Percentiles rank a stretch among this genome's conserved stretches.
phyloP scores from a whole-genome alignment of 92 coral and sea anemone species.

The Heteractis magnifica region DNA sequence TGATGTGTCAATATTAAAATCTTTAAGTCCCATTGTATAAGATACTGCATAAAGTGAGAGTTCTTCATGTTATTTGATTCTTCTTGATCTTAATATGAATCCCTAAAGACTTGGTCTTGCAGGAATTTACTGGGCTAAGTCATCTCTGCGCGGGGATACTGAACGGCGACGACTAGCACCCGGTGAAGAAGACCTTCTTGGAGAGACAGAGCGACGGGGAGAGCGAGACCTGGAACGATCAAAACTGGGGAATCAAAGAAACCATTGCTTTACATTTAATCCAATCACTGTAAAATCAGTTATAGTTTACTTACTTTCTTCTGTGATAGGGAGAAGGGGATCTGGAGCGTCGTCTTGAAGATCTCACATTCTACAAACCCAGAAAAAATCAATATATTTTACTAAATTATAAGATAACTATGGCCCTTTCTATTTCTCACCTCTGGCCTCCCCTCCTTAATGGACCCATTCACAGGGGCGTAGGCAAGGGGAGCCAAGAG shows the following conservation, averaged over 20 bases:
- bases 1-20: too few species aligned
- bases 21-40: too few species aligned
- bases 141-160: conserved; percentile 68
- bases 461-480: too few species aligned
- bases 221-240: conserved; percentile 82
- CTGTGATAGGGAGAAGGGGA: conserved; percentile 22
- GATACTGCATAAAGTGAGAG: too few species aligned
- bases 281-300: background rate
- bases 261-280: background rate
- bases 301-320: conserved; percentile 4
- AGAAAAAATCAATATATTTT: background rate
- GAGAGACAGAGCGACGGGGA: conserved; percentile 48
- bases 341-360: conserved; percentile 16
- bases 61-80: too few species aligned
- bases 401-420: too few species aligned
- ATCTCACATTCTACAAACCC: conserved; percentile 7
- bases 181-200: conserved; percentile 70
- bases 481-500: too few species aligned
- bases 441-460: too few species aligned
- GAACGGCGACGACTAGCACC: conserved; percentile 51
- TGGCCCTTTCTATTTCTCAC: too few species aligned
- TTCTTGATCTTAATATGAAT: too few species aligned
- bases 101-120: background rate
- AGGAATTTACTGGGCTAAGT: conserved; percentile 17
- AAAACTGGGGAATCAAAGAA: conserved; percentile 18